A percentile compares a stretch with the other conserved stretches of the same genome.
Conservation (phyloP, 1,140 invertebrate genomes). For the Cotesia chilonis region DNA sequence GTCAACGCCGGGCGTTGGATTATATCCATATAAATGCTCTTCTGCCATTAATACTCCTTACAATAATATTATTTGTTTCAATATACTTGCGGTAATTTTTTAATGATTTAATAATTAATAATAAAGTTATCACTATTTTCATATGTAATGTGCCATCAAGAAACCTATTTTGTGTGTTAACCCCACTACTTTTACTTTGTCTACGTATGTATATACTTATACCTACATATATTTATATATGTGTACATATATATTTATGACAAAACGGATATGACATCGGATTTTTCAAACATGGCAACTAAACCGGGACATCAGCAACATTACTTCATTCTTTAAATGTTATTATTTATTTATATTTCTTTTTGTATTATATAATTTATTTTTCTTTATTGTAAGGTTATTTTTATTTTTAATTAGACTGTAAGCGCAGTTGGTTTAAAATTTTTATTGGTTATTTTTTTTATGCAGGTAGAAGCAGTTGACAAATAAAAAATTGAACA, state of each 20-base stretch:
- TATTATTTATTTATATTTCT: too few relatives aligned
- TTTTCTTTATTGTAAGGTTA: too few relatives aligned
- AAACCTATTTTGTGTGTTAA: conserved; percentile 60
- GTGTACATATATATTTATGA: conserved; percentile 12
- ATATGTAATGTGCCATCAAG: conserved; percentile 55
- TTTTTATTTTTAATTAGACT: too few relatives aligned
- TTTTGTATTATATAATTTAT: too few relatives aligned
- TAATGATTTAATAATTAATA: conserved; percentile 42
- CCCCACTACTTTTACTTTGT: conserved; percentile 42
- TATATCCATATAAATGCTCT: conserved; percentile 65
- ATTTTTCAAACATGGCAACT: conserved; percentile 55
- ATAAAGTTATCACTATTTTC: conserved; percentile 48
- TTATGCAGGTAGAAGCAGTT: too few relatives aligned
- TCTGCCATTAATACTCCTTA: conserved; percentile 64
- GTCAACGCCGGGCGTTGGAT: conserved; percentile 59
- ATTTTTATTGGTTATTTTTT: too few relatives aligned
- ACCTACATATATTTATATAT: background rate
- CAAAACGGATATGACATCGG: conserved; percentile 57
- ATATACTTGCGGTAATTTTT: conserved; percentile 40
- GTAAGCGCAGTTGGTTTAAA: too few relatives aligned
- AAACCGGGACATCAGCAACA: background rate
- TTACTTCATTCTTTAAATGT: too few relatives aligned
- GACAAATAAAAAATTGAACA: too few relatives aligned
- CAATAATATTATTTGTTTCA: conserved; percentile 33
- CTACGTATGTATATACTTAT: background rate